phyloP scores from a whole-genome alignment of 2,888 invertebrate species.

The Gandaritis pyraliata region DNA sequence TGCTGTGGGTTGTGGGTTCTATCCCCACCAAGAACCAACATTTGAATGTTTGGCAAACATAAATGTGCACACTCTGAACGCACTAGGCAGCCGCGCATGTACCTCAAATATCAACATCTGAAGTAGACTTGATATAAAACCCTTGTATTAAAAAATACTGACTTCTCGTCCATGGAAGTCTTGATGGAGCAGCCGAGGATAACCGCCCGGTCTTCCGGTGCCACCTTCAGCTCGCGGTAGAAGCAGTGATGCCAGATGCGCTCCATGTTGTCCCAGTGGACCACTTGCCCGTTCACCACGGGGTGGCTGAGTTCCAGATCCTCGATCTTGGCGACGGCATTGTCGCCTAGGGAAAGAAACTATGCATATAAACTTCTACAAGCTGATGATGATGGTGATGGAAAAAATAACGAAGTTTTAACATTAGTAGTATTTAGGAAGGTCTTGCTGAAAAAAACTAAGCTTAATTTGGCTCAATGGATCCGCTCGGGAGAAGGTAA shows the following conservation, averaged over 20 bases:
- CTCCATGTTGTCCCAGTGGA: slow-evolving; percentile 77
- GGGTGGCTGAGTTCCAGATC: slow-evolving; percentile 61
- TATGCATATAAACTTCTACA: background rate
- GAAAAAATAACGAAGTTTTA: too few relatives aligned
- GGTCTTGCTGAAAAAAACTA: too few relatives aligned
- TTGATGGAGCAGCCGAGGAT: slow-evolving; percentile 55
- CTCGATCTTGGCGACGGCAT: slow-evolving; percentile 49
- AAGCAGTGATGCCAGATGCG: slow-evolving; percentile 71
- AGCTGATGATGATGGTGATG: too few relatives aligned
- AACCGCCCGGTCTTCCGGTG: slow-evolving; percentile 70
- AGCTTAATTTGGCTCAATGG: too few relatives aligned
- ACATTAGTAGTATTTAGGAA: too few relatives aligned
- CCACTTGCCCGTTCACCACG: slow-evolving; percentile 59
- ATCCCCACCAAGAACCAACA: too few relatives aligned
- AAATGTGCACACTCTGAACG: too few relatives aligned
- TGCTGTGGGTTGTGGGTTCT: too few relatives aligned
- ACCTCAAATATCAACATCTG: too few relatives aligned
- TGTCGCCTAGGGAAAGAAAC: slow-evolving; percentile 51
- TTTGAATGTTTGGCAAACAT: too few relatives aligned
- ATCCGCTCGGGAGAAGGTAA: too few relatives aligned
- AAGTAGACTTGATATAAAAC: background rate
- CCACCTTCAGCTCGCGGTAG: slow-evolving; percentile 70
- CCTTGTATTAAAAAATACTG: slow-evolving; percentile 24
- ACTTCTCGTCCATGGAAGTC: slow-evolving; percentile 66
- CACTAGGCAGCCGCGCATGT: too few relatives aligned